phyloP scores from a whole-genome alignment of 2,113 vertebrate genomes.

The Phodopus roborovskii region DNA sequence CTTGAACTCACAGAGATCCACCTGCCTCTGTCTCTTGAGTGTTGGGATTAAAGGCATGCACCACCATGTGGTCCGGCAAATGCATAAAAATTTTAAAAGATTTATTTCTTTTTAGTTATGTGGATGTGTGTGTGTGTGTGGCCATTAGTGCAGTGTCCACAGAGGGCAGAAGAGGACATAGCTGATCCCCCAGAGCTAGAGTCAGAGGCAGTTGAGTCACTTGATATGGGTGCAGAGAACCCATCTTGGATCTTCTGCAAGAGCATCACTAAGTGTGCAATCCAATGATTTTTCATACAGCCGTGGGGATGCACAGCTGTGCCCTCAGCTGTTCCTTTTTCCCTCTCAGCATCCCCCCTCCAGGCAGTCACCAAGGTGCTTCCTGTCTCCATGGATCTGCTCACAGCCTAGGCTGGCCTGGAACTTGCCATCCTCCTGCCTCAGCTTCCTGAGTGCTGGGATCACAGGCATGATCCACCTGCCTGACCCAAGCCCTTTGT shows the following conservation, averaged over 20 bases:
- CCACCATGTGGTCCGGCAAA: no score
- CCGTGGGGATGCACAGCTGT: background rate
- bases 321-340: background rate
- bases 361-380: background rate
- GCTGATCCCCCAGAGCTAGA: background rate
- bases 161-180: background rate
- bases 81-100: no score
- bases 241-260: background rate
- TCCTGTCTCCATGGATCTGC: background rate
- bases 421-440: background rate
- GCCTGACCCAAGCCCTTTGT: background rate
- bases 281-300: background rate
- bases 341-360: background rate
- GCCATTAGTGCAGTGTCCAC: background rate
- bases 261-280: background rate
- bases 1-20: no score
- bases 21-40: no score
- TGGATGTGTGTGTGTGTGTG: background rate
- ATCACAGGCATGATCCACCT: background rate
- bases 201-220: background rate
- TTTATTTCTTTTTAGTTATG: background rate
- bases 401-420: background rate
- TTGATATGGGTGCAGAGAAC: background rate
- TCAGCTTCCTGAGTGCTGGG: background rate
- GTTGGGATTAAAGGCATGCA: no score